Conservation (phyloP, 1,140 invertebrate species). For the Camponotus vicinus region DNA sequence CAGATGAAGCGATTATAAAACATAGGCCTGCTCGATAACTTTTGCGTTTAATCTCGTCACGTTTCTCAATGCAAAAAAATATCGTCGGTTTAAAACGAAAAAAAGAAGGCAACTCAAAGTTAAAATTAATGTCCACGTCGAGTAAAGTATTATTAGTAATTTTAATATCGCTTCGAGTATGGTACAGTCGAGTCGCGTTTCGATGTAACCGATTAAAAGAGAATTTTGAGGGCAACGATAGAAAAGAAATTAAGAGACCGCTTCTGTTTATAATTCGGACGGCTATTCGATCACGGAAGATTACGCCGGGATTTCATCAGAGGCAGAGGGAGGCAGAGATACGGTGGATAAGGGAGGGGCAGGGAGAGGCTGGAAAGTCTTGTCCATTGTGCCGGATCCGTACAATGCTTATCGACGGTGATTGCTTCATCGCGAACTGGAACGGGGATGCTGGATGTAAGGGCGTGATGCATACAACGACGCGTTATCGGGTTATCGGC, state of each 20-base stretch:
- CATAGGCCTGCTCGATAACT: conserved; percentile 14
- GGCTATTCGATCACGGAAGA: conserved; percentile 57
- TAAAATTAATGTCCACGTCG: background rate
- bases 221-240: background rate
- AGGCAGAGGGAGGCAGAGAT: conserved; percentile 53
- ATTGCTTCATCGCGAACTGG: conserved; percentile 70
- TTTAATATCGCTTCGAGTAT: background rate
- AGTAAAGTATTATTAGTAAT: background rate
- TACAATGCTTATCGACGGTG: conserved; percentile 76
- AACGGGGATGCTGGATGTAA: conserved; percentile 68
- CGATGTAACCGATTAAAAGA: conserved; percentile 1
- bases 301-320: conserved; percentile 60
- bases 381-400: conserved; percentile 70
- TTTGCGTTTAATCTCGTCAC: conserved; percentile 28
- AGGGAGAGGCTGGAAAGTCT: conserved; percentile 69
- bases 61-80: conserved; percentile 11
- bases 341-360: conserved; percentile 15
- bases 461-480: conserved; percentile 62
- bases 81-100: background rate
- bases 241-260: conserved; percentile 43
- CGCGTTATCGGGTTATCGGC: conserved; percentile 70
- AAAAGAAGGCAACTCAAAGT: background rate
- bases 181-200: background rate
- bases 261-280: conserved; percentile 51
- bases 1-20: conserved; percentile 55